A percentile compares a stretch with the other conserved stretches of the same genome.
These are phyloP conservation scores for Idaea dimidiata DNA, from an alignment of 2,888 invertebrate genomes.

Conservation along the genomic window DNA sequence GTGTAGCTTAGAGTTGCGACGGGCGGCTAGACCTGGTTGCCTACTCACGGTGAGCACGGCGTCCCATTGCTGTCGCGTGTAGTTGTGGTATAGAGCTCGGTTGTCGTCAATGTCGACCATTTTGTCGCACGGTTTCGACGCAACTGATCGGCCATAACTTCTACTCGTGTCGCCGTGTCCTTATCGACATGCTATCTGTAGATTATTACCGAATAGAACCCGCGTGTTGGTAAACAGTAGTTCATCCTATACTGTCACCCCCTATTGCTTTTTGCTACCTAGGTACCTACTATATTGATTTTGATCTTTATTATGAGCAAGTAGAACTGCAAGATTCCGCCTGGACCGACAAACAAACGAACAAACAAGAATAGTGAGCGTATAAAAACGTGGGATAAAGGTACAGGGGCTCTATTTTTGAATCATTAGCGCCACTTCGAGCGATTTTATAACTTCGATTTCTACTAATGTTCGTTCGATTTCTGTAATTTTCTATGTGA, in stretches of 20 bases:
- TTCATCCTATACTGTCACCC: not conserved
- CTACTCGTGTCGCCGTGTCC: constrained; percentile 1
- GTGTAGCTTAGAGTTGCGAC: not conserved
- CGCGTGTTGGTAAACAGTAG: not conserved
- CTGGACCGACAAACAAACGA: too few relatives aligned
- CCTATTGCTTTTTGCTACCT: too few relatives aligned
- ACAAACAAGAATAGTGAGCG: too few relatives aligned
- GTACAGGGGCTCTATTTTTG: too few relatives aligned
- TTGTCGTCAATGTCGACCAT: constrained; percentile 35
- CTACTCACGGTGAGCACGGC: constrained; percentile 62
- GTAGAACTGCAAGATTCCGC: too few relatives aligned
- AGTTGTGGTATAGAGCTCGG: constrained; percentile 57
- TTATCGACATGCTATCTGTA: constrained; percentile 6
- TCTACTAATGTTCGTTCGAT: too few relatives aligned
- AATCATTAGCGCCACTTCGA: too few relatives aligned
- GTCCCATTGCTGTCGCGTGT: constrained; percentile 66
- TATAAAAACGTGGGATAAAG: too few relatives aligned
- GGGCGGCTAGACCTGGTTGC: not conserved
- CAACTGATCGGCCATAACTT: constrained; percentile 5
- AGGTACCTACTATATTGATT: too few relatives aligned
- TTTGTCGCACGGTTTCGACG: not conserved
- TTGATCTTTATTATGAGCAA: too few relatives aligned
- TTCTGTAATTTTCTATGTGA: too few relatives aligned
- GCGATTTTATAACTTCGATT: too few relatives aligned
- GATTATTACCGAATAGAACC: not conserved